These are phyloP conservation scores for Agelastica alni DNA, from an alignment of 2,888 invertebrate genomes.

Conservation along the genomic window DNA sequence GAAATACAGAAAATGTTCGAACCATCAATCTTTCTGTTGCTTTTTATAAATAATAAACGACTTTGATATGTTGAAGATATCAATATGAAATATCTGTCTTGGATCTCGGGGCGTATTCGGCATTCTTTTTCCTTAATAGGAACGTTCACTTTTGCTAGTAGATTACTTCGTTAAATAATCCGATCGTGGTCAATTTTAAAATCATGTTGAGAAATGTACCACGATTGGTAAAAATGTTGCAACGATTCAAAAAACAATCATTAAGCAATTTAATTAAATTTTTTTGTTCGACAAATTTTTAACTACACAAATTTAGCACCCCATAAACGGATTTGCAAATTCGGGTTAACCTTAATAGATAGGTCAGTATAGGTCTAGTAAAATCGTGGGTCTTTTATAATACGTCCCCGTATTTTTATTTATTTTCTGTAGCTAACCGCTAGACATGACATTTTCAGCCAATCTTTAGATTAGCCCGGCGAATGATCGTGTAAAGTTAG, in stretches of 20 bases:
- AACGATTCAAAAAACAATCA: too few species aligned
- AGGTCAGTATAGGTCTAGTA: neutral
- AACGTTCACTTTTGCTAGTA: constrained; percentile 10
- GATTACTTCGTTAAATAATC: constrained; percentile 10
- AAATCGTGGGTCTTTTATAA: too few species aligned
- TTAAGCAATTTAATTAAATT: too few species aligned
- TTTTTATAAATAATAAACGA: constrained; percentile 22
- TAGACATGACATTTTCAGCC: too few species aligned
- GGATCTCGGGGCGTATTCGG: constrained; percentile 14
- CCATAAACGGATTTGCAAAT: neutral
- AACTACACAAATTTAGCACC: neutral
- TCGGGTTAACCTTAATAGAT: neutral
- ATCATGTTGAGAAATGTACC: constrained; percentile 3
- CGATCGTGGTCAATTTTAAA: constrained; percentile 10
- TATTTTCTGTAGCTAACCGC: too few species aligned
- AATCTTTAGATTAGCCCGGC: too few species aligned
- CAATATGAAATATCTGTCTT: constrained; percentile 24
- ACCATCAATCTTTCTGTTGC: constrained; percentile 16
- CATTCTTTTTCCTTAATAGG: constrained; percentile 21
- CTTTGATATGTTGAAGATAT: constrained; percentile 23
- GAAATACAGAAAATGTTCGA: constrained; percentile 13
- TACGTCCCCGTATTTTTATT: too few species aligned
- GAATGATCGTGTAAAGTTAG: too few species aligned
- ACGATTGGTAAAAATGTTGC: neutral
- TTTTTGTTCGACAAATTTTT: too few species aligned